phyloP scores from a whole-genome alignment of 2,797 vertebrate species.

The Eleutherodactylus coqui region DNA sequence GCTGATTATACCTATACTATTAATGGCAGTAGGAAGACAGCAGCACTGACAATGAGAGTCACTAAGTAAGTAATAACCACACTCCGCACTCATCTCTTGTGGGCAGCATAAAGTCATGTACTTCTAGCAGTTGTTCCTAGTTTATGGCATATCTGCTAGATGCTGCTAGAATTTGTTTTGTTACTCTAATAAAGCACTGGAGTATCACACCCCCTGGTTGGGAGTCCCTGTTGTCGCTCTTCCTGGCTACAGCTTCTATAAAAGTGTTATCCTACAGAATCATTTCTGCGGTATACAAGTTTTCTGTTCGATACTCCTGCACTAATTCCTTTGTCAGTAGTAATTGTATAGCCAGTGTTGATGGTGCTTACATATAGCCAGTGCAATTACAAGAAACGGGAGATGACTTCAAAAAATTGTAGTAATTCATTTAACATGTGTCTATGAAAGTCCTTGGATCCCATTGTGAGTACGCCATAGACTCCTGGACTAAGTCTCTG shows the following conservation, averaged over 20 bases:
- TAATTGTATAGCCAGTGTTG: neutral
- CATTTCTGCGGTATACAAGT: neutral
- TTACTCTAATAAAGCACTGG: too few species aligned
- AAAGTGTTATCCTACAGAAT: neutral
- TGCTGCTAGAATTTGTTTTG: too few species aligned
- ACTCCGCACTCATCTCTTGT: too few species aligned
- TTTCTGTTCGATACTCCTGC: too few species aligned
- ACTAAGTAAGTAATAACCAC: too few species aligned
- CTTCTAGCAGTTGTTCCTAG: too few species aligned
- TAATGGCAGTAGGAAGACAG: too few species aligned
- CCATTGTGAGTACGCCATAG: neutral
- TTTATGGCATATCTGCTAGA: too few species aligned
- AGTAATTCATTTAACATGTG: neutral
- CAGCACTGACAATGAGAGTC: too few species aligned
- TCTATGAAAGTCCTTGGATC: neutral
- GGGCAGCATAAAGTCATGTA: too few species aligned
- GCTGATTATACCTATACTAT: too few species aligned
- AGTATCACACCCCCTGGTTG: too few species aligned
- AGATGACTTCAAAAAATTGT: neutral
- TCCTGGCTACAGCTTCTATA: neutral
- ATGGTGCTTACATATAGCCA: neutral
- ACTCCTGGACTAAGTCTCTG: neutral
- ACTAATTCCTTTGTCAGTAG: neutral
- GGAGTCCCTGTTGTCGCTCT: neutral
- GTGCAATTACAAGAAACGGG: neutral